Percentiles rank a stretch among this genome's conserved stretches.
Conservation (phyloP, 2,113 vertebrate genomes). For the Colinus virginianus region DNA sequence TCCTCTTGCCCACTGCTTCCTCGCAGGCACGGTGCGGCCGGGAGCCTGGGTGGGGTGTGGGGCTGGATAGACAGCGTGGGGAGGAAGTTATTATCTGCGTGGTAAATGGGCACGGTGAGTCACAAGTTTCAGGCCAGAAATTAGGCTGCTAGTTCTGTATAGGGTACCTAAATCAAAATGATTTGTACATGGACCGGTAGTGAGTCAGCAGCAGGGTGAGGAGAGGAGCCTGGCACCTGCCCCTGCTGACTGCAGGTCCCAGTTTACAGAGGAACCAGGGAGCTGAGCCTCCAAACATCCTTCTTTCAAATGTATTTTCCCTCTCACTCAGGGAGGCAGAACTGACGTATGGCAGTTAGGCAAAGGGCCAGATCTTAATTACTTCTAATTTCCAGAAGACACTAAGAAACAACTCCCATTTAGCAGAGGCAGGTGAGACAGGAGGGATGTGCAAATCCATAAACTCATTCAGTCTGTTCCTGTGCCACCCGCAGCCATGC, state of each 20-base stretch:
- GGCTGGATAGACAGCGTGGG: conserved; percentile 33
- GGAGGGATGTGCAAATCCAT: conserved; percentile 7
- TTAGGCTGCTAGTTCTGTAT: conserved; percentile 45
- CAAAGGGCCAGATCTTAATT: conserved; percentile 22
- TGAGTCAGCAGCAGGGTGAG: conserved; percentile 35
- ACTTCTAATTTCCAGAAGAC: neutral
- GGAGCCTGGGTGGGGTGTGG: conserved; percentile 4
- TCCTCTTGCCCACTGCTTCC: neutral
- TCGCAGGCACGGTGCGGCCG: accelerated
- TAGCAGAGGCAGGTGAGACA: conserved; percentile 1
- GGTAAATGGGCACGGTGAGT: conserved; percentile 40
- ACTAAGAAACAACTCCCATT: neutral
- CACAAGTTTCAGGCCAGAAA: conserved; percentile 48
- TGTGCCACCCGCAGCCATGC: neutral
- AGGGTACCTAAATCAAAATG: conserved; percentile 59
- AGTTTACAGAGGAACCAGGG: neutral
- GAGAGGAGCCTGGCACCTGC: conserved; percentile 19
- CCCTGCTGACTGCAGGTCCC: neutral
- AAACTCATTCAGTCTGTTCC: neutral
- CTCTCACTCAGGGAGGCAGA: neutral
- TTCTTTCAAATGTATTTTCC: neutral
- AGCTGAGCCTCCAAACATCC: conserved; percentile 4
- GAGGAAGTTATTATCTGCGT: conserved; percentile 47
- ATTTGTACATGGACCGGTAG: conserved; percentile 9
- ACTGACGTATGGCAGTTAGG: neutral